A percentile compares a stretch with the other conserved stretches of the same genome.
Evolutionary conservation across 1,140 invertebrate genomes (phyloP).

Genomic region (Pseudachorutes palmiensis): DNA sequence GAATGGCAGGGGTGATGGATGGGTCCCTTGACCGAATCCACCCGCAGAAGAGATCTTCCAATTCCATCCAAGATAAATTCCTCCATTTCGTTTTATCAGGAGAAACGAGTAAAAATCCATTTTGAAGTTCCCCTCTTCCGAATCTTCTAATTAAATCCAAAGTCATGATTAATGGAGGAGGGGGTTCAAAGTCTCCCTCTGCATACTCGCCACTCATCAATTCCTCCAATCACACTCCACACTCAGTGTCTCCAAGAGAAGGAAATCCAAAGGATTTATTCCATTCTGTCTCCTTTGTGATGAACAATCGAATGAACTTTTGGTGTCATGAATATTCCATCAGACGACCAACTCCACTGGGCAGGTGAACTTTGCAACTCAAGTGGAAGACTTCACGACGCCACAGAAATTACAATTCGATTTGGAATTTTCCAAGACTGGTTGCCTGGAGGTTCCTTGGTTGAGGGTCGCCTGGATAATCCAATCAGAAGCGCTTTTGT

Average conservation of each 20-base stretch:
- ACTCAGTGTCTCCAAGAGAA: neutral
- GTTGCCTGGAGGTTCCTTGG: neutral
- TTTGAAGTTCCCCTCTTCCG: neutral
- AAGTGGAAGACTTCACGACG: neutral
- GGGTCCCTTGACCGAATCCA: conserved; percentile 37
- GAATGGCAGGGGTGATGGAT: conserved; percentile 33
- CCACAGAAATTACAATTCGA: neutral
- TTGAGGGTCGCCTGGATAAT: neutral
- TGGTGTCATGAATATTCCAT: too few relatives aligned
- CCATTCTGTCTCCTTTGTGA: too few relatives aligned
- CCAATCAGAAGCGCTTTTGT: conserved; percentile 6
- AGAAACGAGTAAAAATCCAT: neutral
- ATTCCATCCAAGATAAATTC: conserved; percentile 13
- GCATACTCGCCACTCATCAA: neutral
- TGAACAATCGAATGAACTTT: too few relatives aligned
- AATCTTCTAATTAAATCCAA: conserved; percentile 6
- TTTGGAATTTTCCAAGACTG: neutral
- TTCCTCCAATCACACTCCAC: neutral
- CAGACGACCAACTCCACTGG: too few relatives aligned
- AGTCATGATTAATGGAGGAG: neutral
- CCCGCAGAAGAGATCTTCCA: conserved; percentile 1
- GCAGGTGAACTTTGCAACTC: neutral
- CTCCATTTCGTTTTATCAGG: conserved; percentile 3
- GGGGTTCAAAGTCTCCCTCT: neutral
- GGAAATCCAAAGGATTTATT: too few relatives aligned